Evolutionary conservation across 2,113 vertebrate species (phyloP).

Genomic region (Hylia prasina): DNA sequence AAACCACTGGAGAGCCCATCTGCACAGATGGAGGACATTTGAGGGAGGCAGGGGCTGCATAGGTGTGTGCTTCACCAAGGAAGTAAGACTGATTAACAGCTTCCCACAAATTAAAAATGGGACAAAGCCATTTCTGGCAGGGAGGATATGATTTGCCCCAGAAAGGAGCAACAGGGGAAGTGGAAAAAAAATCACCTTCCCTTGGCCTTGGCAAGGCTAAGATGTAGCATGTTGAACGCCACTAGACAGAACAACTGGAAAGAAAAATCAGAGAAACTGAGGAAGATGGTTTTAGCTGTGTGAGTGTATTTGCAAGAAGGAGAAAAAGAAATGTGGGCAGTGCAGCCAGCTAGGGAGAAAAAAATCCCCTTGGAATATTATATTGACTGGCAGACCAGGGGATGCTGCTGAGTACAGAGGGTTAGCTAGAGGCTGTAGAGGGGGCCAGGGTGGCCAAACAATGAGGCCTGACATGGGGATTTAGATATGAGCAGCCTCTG

Average conservation of each 20-base stretch:
- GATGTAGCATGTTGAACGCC: no score
- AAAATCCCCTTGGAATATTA: fast-evolving
- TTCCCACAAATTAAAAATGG: background rate
- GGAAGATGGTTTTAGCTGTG: background rate
- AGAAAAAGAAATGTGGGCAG: background rate
- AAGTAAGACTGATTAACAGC: background rate
- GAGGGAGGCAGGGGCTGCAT: background rate
- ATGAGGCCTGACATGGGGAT: background rate
- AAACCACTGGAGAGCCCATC: background rate
- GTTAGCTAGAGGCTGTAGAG: background rate
- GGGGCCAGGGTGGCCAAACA: fast-evolving
- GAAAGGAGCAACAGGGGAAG: background rate
- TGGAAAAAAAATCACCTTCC: background rate
- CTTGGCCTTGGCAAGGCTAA: background rate
- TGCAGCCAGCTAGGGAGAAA: fast-evolving
- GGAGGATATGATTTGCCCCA: background rate
- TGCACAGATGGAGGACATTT: background rate
- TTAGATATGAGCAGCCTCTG: background rate
- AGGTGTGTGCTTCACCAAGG: background rate
- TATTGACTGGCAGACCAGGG: background rate
- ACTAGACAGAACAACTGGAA: background rate
- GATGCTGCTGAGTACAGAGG: background rate
- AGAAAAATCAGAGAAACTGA: background rate
- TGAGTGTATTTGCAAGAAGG: background rate
- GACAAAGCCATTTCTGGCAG: background rate